Evolutionary conservation across 2,888 invertebrate genomes (phyloP).

Genomic region (Xestia sexstrigata): DNA sequence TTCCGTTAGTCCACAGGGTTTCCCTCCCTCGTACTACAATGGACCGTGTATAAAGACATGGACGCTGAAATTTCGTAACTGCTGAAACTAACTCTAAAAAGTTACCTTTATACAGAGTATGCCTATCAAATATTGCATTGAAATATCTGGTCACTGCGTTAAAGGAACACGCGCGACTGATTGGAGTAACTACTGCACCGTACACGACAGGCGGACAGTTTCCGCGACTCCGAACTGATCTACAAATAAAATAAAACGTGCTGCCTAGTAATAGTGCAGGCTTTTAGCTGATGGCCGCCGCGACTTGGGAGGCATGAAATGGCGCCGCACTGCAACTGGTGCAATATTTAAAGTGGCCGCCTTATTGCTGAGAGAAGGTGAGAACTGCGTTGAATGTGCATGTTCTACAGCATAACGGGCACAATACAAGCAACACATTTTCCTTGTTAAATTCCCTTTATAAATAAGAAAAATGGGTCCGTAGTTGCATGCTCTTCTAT

Average conservation of each 20-base stretch:
- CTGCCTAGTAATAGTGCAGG: slow-evolving; percentile 6
- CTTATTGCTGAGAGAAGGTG: slow-evolving; percentile 16
- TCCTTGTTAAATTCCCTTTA: slow-evolving; percentile 3
- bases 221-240: neutral
- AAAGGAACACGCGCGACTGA: neutral
- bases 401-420: neutral
- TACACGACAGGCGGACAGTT: neutral
- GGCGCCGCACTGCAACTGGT: neutral
- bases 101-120: neutral
- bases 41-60: neutral
- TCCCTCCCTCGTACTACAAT: neutral
- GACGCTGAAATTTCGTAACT: neutral
- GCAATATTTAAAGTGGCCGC: slow-evolving; percentile 28
- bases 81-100: neutral
- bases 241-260: slow-evolving; percentile 15
- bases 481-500: neutral
- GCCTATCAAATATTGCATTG: neutral
- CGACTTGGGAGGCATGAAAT: neutral
- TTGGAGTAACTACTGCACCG: neutral
- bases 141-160: neutral
- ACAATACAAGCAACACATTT: neutral
- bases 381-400: neutral
- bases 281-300: slow-evolving; percentile 39
- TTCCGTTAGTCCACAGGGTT: neutral
- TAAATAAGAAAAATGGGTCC: neutral